Percentiles rank a stretch among this genome's conserved stretches.
phyloP scores from a whole-genome alignment of 2,888 invertebrate species.

The Marasmarcha lunaedactyla region DNA sequence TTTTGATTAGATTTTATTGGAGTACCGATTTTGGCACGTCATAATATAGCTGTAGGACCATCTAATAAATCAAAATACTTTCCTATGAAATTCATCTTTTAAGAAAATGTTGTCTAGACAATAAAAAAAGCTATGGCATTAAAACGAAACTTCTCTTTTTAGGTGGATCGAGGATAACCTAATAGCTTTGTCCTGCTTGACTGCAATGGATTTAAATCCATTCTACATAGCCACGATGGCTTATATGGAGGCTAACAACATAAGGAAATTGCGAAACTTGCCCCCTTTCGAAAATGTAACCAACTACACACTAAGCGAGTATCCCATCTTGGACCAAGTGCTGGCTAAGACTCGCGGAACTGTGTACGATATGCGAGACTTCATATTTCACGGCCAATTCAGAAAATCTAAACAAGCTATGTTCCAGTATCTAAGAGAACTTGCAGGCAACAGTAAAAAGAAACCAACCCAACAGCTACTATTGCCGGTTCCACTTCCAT shows the following conservation, averaged over 20 bases:
- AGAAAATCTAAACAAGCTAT: conserved; percentile 23
- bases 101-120: too few species aligned
- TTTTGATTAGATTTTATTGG: too few species aligned
- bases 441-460: not conserved
- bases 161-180: conserved; percentile 43
- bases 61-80: too few species aligned
- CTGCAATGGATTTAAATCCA: conserved; percentile 18
- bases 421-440: conserved; percentile 14
- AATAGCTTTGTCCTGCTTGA: conserved; percentile 19
- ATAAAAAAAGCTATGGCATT: too few species aligned
- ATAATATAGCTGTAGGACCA: too few species aligned
- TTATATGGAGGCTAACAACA: conserved; percentile 24
- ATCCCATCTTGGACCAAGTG: conserved; percentile 6
- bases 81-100: too few species aligned
- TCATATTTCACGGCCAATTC: conserved; percentile 20
- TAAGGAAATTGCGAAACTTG: conserved; percentile 11
- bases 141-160: conserved; percentile 8
- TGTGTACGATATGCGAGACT: conserved; percentile 40
- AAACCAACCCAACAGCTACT: too few species aligned
- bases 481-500: too few species aligned
- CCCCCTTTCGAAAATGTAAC: not conserved
- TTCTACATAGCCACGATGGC: conserved; percentile 33
- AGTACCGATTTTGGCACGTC: too few species aligned
- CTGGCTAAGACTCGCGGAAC: conserved; percentile 26
- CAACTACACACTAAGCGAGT: not conserved